A percentile compares a stretch with the other conserved stretches of the same genome.
Evolutionary conservation across 1,140 invertebrate genomes (phyloP).

Genomic region (Teleogryllus occipitalis): DNA sequence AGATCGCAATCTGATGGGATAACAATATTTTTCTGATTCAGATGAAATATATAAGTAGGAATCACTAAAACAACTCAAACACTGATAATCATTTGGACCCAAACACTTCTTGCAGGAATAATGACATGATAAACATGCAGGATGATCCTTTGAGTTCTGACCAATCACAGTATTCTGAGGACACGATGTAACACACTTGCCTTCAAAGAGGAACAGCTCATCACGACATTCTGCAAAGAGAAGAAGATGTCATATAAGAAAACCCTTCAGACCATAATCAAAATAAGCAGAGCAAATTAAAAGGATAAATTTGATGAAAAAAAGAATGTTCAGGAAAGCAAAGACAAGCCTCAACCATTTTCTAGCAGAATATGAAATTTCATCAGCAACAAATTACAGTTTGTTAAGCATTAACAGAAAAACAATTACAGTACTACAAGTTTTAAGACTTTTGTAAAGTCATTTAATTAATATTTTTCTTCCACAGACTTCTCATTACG

Average conservation of each 20-base stretch:
- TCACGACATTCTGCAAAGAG: slow-evolving; percentile 39
- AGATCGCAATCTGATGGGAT: slow-evolving; percentile 31
- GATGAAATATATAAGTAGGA: slow-evolving; percentile 33
- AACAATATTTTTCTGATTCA: slow-evolving; percentile 34
- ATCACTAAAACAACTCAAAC: slow-evolving; percentile 44
- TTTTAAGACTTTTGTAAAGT: too few relatives aligned
- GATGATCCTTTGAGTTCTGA: slow-evolving; percentile 23
- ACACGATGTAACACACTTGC: slow-evolving; percentile 38
- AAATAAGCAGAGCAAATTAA: too few relatives aligned
- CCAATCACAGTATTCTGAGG: slow-evolving; percentile 31
- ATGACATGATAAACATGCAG: slow-evolving; percentile 42
- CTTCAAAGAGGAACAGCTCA: slow-evolving; percentile 33
- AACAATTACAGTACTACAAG: too few relatives aligned
- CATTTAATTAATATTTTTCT: too few relatives aligned
- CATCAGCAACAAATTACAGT: too few relatives aligned
- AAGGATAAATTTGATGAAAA: too few relatives aligned
- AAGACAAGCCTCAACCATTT: too few relatives aligned
- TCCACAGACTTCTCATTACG: too few relatives aligned
- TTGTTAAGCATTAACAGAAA: too few relatives aligned
- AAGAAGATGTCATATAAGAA: background rate
- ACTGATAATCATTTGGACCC: slow-evolving; percentile 48
- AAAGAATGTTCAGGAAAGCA: too few relatives aligned
- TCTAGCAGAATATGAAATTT: too few relatives aligned
- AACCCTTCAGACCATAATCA: too few relatives aligned
- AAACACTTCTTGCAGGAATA: slow-evolving; percentile 47